phyloP scores from a whole-genome alignment of 2,797 vertebrate genomes.

The Pseudochaenichthys georgianus region DNA sequence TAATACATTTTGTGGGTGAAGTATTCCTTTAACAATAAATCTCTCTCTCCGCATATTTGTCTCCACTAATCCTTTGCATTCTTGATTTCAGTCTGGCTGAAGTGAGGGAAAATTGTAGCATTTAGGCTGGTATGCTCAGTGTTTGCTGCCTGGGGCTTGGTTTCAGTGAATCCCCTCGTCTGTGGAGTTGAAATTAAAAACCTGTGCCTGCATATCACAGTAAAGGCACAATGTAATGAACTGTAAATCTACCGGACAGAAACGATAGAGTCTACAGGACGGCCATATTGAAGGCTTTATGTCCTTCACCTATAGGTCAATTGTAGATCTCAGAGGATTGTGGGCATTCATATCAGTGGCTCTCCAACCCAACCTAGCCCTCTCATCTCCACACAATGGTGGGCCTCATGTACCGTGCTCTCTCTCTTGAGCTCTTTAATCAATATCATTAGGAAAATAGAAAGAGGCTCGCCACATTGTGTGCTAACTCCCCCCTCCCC shows the following conservation, averaged over 20 bases:
- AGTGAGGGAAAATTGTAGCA: not conserved
- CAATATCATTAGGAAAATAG: constrained; percentile 73
- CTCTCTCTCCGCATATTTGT: not conserved
- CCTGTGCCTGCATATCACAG: not conserved
- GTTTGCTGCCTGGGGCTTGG: not conserved
- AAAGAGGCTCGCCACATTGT: constrained; percentile 64
- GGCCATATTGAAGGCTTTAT: constrained; percentile 43
- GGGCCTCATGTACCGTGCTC: constrained; percentile 61
- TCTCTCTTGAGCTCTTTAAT: constrained; percentile 72
- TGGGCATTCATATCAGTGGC: constrained; percentile 58
- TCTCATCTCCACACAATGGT: constrained; percentile 74
- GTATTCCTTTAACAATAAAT: not conserved
- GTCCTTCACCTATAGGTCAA: constrained; percentile 66
- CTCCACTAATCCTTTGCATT: not conserved
- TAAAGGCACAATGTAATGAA: constrained; percentile 21
- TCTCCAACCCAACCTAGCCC: constrained; percentile 57
- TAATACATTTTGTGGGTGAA: too few species aligned
- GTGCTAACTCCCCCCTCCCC: constrained; percentile 53
- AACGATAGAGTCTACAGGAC: constrained; percentile 24
- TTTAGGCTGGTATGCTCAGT: not conserved
- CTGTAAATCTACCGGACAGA: constrained; percentile 16
- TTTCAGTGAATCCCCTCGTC: constrained; percentile 12
- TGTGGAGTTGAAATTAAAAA: constrained; percentile 27
- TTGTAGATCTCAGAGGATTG: constrained; percentile 58
- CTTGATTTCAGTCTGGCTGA: constrained; percentile 8